Evolutionary conservation across 2,888 invertebrate species (phyloP), one percentile per base, ranked within the genome.

Genomic region (Vanessa cardui): DNA sequence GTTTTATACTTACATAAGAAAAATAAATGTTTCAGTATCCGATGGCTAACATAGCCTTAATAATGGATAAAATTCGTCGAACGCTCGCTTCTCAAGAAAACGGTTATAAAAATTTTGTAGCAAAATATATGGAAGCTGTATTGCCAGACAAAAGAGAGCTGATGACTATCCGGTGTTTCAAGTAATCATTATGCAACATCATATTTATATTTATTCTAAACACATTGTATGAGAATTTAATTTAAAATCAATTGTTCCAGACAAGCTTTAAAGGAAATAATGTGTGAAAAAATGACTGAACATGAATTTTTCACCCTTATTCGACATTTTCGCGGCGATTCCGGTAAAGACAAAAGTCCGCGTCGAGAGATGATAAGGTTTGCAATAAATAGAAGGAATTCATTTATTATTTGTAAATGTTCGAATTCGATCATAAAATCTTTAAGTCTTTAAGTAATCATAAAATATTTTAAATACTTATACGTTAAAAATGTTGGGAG

Each of bases 271-370:
- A 93, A 94, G 76, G 94, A 94, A 75, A 90, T 96, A 62, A 93
- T 96, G 89, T 95, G 94, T 15, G 94, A 94, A 39, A 90, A 94
- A 73, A 95, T 97, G 84, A 95, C 95, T 0, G 96, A 97, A 78
- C 97, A 97, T 72, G 97, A 97, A 87, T 96, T 96, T 82, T 90
- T 97, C 5, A 96, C 97, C 0, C 87, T 97, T 12, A 94, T 96
- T 16, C 94, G 97, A 73, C 92, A 94, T 74, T 97, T 96, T 84
- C 95, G 95, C 0, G 95, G 95, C 1, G 94, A 94, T 73, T 80
- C 92, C 70, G 87, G 94, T 74, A 81, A 94, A 64, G 85, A 90
- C 66, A 83, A 84, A 75, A 93, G 88, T 72, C 87, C 87, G 1
- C 79, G 87, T 26, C 80, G 87, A 33, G 91, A 92, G 65, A 89